phyloP scores from a whole-genome alignment of 2,113 vertebrate species.

The Pandion haliaetus region DNA sequence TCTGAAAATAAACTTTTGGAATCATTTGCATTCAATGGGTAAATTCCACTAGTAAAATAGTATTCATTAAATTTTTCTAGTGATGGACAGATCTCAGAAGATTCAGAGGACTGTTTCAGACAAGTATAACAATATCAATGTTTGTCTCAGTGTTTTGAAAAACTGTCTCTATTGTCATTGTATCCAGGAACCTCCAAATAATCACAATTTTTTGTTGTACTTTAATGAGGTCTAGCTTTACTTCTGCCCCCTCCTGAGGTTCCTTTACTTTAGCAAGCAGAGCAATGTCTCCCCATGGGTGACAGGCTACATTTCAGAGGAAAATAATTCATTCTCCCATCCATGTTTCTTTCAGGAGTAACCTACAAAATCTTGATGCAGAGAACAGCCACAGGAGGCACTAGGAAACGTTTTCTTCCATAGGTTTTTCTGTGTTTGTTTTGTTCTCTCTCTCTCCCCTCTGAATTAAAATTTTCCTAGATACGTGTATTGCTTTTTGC shows the following conservation, averaged over 20 bases:
- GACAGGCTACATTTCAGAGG: background rate
- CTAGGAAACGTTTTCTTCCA: background rate
- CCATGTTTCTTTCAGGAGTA: background rate
- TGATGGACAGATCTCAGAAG: background rate
- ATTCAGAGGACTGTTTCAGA: background rate
- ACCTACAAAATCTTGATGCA: background rate
- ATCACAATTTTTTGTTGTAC: background rate
- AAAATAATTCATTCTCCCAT: background rate
- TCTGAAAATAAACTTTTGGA: slow-evolving; percentile 62
- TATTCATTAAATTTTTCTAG: background rate
- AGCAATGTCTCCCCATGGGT: background rate
- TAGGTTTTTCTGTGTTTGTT: background rate
- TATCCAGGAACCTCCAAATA: background rate
- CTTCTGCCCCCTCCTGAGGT: background rate
- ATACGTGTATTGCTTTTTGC: background rate
- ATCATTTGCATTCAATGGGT: slow-evolving; percentile 47
- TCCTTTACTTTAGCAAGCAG: background rate
- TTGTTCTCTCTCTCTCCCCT: background rate
- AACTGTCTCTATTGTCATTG: background rate
- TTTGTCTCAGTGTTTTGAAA: background rate
- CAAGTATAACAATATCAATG: background rate
- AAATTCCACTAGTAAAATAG: slow-evolving; percentile 25
- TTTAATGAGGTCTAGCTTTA: background rate
- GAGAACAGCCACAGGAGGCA: background rate
- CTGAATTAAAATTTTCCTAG: background rate